Conservation (phyloP, 2,113 vertebrate genomes). For the Daubentonia madagascariensis region DNA sequence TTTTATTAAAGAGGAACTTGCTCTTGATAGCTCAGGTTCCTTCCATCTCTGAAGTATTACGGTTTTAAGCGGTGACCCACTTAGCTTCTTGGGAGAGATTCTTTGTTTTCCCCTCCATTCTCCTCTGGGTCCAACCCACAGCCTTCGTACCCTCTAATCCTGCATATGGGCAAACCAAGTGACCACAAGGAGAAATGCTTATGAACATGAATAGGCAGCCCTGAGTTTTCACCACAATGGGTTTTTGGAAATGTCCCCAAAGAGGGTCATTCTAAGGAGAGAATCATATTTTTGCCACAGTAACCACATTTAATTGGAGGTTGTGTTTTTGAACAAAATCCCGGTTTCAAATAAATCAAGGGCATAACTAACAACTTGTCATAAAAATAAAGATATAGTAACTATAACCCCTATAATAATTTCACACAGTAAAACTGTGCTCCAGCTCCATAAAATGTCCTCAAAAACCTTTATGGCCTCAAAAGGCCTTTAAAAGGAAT, state of each 20-base stretch:
- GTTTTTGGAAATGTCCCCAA: slow-evolving; percentile 48
- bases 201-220: background rate
- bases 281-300: slow-evolving; percentile 63
- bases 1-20: background rate
- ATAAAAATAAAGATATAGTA: slow-evolving; percentile 65
- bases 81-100: slow-evolving; percentile 24
- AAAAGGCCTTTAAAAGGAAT: slow-evolving; percentile 44
- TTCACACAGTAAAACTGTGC: slow-evolving; percentile 52
- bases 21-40: background rate
- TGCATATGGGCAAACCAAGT: background rate
- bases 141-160: slow-evolving; percentile 40
- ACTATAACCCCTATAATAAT: slow-evolving; percentile 61
- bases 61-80: slow-evolving; percentile 21
- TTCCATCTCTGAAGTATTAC: background rate
- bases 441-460: slow-evolving; percentile 56
- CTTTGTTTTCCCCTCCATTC: background rate
- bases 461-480: slow-evolving; percentile 58
- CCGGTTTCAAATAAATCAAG: slow-evolving; percentile 60
- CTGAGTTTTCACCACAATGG: slow-evolving; percentile 49
- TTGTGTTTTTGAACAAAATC: slow-evolving; percentile 59
- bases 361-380: slow-evolving; percentile 55
- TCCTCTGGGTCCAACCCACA: slow-evolving; percentile 21
- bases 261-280: slow-evolving; percentile 58
- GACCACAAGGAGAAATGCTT: slow-evolving; percentile 16
- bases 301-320: slow-evolving; percentile 63